Conservation (phyloP, 1,140 invertebrate genomes). For the Zelostemma sp. region DNA sequence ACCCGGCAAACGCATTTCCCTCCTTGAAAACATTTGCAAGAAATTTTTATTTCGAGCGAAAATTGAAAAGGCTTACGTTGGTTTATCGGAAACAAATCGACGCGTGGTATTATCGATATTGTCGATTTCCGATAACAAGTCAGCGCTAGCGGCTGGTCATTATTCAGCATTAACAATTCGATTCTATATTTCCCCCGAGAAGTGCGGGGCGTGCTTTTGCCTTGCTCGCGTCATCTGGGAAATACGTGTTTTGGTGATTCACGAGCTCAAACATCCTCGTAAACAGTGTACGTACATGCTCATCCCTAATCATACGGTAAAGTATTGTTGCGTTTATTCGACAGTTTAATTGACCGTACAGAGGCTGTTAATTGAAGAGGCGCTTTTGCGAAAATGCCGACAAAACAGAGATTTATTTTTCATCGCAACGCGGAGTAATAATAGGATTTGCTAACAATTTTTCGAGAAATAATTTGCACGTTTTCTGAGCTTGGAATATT, state of each 20-base stretch:
- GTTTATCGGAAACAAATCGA: constrained; percentile 6
- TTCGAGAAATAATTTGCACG: no score
- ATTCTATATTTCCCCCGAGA: constrained; percentile 28
- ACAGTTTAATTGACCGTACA: not conserved
- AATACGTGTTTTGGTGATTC: constrained; percentile 31
- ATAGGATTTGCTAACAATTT: no score
- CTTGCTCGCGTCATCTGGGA: constrained; percentile 23
- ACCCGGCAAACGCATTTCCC: constrained; percentile 22
- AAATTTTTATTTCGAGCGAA: no score
- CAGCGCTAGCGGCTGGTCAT: constrained; percentile 22
- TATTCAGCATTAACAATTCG: constrained; percentile 36
- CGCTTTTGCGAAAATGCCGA: no score
- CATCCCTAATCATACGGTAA: not conserved
- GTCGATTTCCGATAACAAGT: constrained; percentile 34
- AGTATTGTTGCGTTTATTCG: not conserved
- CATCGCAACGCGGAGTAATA: no score
- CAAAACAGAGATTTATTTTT: no score
- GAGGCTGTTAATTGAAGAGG: no score
- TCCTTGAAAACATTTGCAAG: constrained; percentile 51
- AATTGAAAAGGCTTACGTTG: not conserved
- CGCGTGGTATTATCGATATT: constrained; percentile 16
- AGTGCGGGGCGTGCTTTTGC: constrained; percentile 12
- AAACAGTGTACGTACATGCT: constrained; percentile 3
- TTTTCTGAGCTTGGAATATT: no score
- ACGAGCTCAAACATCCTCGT: constrained; percentile 10